These are phyloP conservation scores for Drosophila imparisetae DNA, from an alignment of 2,888 invertebrate genomes.

Conservation along the genomic window DNA sequence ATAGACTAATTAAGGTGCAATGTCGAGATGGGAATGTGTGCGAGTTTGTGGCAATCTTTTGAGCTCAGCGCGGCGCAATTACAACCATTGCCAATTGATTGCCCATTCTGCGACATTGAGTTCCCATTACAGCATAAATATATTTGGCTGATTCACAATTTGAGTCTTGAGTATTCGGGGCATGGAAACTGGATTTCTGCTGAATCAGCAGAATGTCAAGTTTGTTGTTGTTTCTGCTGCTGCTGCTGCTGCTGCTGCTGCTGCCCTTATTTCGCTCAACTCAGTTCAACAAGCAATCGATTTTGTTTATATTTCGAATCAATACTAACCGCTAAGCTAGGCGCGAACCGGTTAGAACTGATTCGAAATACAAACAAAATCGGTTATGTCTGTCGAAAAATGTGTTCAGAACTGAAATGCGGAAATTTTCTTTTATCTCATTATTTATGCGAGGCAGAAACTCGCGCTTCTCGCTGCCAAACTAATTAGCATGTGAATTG, in stretches of 20 bases:
- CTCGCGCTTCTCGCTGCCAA: constrained; percentile 24
- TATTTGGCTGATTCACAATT: constrained; percentile 43
- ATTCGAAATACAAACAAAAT: neutral
- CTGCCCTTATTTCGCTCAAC: constrained; percentile 25
- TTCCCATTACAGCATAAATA: constrained; percentile 39
- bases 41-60: constrained; percentile 13
- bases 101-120: constrained; percentile 62
- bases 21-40: constrained; percentile 39
- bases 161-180: constrained; percentile 1
- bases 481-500: constrained; percentile 73
- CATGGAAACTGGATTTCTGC: constrained; percentile 45
- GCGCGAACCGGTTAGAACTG: constrained; percentile 4
- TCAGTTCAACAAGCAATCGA: constrained; percentile 25
- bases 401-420: neutral
- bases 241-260: neutral
- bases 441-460: constrained; percentile 18
- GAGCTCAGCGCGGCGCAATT: constrained; percentile 18
- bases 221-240: constrained; percentile 18
- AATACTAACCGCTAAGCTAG: constrained; percentile 8
- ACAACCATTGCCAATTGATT: constrained; percentile 40
- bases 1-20: constrained; percentile 53
- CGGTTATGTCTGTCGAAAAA: neutral
- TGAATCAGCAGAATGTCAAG: constrained; percentile 61
- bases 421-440: constrained; percentile 5
- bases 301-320: constrained; percentile 14